Evolutionary conservation across 1,140 invertebrate species (phyloP).

Genomic region (Drosophila busckii): DNA sequence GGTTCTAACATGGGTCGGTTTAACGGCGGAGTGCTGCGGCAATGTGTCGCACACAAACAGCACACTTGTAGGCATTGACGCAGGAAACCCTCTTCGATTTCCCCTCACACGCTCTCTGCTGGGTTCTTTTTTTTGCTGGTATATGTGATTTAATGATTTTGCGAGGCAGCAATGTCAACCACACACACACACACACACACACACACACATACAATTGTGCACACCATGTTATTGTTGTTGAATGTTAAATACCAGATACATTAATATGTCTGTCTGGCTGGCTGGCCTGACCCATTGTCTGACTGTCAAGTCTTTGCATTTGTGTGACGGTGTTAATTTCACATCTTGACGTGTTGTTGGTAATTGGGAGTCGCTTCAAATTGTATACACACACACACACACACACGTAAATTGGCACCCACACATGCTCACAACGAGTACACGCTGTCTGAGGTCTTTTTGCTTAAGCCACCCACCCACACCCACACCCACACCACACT

Average conservation of each 20-base stretch:
- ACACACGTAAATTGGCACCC: slow-evolving; percentile 1
- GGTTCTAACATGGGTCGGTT: no score
- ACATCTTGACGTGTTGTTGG: slow-evolving; percentile 76
- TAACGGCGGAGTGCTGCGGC: no score
- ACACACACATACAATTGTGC: slow-evolving; percentile 1
- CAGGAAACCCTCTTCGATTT: slow-evolving; percentile 16
- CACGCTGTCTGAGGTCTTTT: slow-evolving; percentile 49
- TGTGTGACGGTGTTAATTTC: slow-evolving; percentile 77
- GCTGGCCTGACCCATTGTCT: slow-evolving; percentile 1
- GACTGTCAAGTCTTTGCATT: slow-evolving; percentile 31
- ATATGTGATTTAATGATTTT: slow-evolving; percentile 72
- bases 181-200: slow-evolving; percentile 30
- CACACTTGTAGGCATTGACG: slow-evolving; percentile 33
- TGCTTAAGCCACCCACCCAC: slow-evolving; percentile 9
- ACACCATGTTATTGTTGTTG: slow-evolving; percentile 65
- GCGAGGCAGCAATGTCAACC: slow-evolving; percentile 60
- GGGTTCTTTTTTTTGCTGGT: slow-evolving; percentile 21
- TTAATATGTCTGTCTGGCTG: slow-evolving; percentile 61
- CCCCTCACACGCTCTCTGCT: slow-evolving; percentile 5
- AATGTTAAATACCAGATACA: slow-evolving; percentile 77
- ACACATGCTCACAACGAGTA: slow-evolving; percentile 37
- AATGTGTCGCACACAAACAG: slow-evolving; percentile 69
- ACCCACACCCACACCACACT: background rate
- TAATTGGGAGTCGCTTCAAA: slow-evolving; percentile 73
- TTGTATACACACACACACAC: slow-evolving; percentile 46